Evolutionary conservation across 2,888 invertebrate genomes (phyloP).

Genomic region (Piscicola geometra): DNA sequence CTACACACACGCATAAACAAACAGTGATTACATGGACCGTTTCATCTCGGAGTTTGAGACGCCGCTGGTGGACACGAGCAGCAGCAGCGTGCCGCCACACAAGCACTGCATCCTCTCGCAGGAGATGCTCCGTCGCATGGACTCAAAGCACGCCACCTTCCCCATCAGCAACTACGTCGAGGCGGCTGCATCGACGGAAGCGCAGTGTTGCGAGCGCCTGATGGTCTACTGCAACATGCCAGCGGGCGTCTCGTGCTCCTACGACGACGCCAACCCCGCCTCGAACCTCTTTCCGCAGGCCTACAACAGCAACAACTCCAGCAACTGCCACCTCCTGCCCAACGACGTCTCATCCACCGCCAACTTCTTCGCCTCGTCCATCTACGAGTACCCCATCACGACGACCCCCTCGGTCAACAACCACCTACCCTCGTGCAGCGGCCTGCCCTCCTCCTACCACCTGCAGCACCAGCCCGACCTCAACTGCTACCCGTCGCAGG

Average conservation of each 20-base stretch:
- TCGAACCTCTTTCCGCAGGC: not conserved
- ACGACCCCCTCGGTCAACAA: conserved; percentile 2
- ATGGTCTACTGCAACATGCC: conserved; percentile 17
- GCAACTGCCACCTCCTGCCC: not conserved
- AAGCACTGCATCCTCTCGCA: conserved; percentile 32
- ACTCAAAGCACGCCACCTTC: conserved; percentile 60
- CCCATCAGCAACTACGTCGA: conserved; percentile 57
- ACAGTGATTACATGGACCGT: conserved; percentile 81
- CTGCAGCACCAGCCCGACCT: conserved; percentile 2
- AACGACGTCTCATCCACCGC: conserved; percentile 20
- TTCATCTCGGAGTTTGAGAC: conserved; percentile 71
- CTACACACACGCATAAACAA: too few species aligned
- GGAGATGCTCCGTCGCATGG: conserved; percentile 67
- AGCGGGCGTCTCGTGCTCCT: not conserved
- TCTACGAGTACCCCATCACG: conserved; percentile 27
- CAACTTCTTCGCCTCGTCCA: not conserved
- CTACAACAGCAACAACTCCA: not conserved
- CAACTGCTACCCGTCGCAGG: conserved; percentile 1
- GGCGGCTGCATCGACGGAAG: conserved; percentile 21
- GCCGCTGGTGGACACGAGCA: conserved; percentile 34
- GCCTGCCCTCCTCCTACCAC: not conserved
- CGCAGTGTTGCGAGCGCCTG: conserved; percentile 35
- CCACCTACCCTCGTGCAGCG: not conserved
- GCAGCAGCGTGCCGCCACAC: too few species aligned
- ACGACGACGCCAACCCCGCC: not conserved